Conservation (phyloP, 2,888 invertebrate species). For the Parasteatoda lunata region DNA sequence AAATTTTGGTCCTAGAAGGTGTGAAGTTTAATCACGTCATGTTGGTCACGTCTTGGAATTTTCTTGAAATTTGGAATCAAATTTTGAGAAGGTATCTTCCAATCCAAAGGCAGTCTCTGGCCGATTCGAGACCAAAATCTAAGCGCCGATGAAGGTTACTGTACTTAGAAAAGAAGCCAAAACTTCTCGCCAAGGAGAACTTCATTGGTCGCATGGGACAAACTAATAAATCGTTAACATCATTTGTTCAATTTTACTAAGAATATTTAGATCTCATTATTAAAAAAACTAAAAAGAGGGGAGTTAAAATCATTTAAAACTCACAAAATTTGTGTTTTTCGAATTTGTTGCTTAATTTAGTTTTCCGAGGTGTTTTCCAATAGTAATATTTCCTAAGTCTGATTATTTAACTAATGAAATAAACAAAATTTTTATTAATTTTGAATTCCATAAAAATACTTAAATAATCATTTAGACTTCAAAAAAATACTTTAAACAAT, state of each 20-base stretch:
- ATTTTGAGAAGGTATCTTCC: constrained; percentile 57
- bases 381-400: too few relatives aligned
- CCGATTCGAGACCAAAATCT: constrained; percentile 55
- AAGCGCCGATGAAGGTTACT: constrained; percentile 60
- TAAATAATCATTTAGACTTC: too few relatives aligned
- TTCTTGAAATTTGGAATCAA: constrained; percentile 42
- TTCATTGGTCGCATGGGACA: constrained; percentile 27
- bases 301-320: too few relatives aligned
- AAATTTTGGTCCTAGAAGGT: constrained; percentile 4
- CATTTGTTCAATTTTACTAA: neutral
- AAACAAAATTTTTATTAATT: too few relatives aligned
- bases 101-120: constrained; percentile 47
- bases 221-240: constrained; percentile 38
- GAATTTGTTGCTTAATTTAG: too few relatives aligned
- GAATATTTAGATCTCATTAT: too few relatives aligned
- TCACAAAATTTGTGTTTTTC: too few relatives aligned
- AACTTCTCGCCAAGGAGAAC: constrained; percentile 38
- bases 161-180: constrained; percentile 37
- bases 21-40: constrained; percentile 38
- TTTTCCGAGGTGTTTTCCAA: too few relatives aligned
- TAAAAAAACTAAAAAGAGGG: too few relatives aligned
- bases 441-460: too few relatives aligned
- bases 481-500: too few relatives aligned
- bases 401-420: too few relatives aligned
- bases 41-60: constrained; percentile 44